Base-by-base conservation (phyloP, 53 echinoderm and acorn worm species). In the Crossaster papposus region DNA sequence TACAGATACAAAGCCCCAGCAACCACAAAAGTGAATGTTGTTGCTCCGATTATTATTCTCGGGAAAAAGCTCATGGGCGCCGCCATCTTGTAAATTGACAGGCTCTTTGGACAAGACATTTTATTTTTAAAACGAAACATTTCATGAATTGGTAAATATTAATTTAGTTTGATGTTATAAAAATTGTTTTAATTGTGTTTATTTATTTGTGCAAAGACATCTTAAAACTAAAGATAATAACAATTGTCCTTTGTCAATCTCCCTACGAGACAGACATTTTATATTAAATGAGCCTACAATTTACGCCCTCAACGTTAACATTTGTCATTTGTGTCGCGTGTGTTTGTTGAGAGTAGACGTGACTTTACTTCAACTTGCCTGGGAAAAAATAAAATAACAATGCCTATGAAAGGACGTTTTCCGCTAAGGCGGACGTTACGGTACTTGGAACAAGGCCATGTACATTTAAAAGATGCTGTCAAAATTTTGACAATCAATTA, bases 401-500 rank as follows among this genome's bases (percentile, higher is more conserved):
- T 97, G 97, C 95, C 97, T 2, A 97, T 97, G 97, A 97, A 92
- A 94, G 97, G 97, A 32, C 94, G 90, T 62, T 95, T 94, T 52
- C 97, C 97, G 65, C 89, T 97, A 22, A 89, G 97, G 83, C 92
- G 97, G 90, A 97, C 97, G n/a, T 80, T 95, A n/a, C 55, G 94
- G 54, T 97, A 97, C 77, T 90, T 97, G 38, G 93, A 95, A 83
- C 81, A 92, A 63, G 97, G 97, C 14, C 88, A 85, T 24, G 90
- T 95, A 1, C 91, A 95, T 70, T 51, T 97, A 23, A 90, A 90
- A 70, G 97, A 97, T 64, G 50, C 81, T 73, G 95, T 97, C 3
- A 89, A 95, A 81, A 93, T 97, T 28, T 38, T 97, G 20, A 95
- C 95, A 54, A 97, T 97, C 9, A 97, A 95, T 74, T 97, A 95